Evolutionary conservation across 1,140 invertebrate genomes (phyloP).

Genomic region (Formica selysi): DNA sequence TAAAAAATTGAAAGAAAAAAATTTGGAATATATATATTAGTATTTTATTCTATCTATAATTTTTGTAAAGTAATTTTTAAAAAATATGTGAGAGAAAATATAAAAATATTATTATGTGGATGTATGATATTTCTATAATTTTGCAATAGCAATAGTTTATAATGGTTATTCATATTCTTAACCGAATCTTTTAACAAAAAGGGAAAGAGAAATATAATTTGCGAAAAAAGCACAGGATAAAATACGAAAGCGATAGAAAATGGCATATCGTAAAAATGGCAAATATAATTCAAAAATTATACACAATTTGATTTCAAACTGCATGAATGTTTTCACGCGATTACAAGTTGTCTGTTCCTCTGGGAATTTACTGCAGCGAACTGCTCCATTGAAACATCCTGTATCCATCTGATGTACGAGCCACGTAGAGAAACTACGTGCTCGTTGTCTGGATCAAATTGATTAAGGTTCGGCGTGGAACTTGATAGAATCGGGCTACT

Average conservation of each 20-base stretch:
- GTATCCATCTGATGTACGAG: constrained; percentile 37
- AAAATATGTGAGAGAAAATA: not conserved
- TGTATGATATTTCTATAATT: not conserved
- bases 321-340: not conserved
- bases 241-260: not conserved
- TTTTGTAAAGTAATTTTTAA: not conserved
- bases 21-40: not conserved
- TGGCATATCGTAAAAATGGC: not conserved
- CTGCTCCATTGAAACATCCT: not conserved
- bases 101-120: not conserved
- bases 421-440: constrained; percentile 59
- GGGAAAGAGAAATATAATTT: too few species aligned
- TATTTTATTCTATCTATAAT: not conserved
- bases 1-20: not conserved
- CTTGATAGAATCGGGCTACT: constrained; percentile 51
- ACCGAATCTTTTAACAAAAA: not conserved
- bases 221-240: not conserved
- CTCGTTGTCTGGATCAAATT: constrained; percentile 54
- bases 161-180: not conserved
- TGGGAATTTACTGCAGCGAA: not conserved
- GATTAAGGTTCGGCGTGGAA: constrained; percentile 44
- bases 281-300: constrained; percentile 14
- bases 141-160: not conserved
- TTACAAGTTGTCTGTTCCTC: constrained; percentile 7
- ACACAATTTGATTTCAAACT: not conserved